Conservation (phyloP, 1,140 invertebrate genomes). For the Goniozus legneri region DNA sequence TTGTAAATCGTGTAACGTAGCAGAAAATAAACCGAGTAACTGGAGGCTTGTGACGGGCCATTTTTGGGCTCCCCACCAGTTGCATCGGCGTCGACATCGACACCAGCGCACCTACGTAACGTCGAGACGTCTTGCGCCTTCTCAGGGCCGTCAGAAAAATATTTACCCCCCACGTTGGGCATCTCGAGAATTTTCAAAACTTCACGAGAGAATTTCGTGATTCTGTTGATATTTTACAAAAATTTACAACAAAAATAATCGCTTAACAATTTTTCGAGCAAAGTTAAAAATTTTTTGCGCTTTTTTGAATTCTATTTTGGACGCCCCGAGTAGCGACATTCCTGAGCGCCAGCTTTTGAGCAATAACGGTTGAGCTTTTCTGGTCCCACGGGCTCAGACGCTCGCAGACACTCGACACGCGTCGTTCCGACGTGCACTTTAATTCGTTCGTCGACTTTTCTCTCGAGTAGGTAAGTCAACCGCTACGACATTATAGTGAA, state of each 20-base stretch:
- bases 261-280: too few species aligned
- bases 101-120: constrained; percentile 11
- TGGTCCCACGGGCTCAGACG: constrained; percentile 24
- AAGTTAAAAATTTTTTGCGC: too few species aligned
- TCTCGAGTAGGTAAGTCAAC: constrained; percentile 49
- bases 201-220: constrained; percentile 7
- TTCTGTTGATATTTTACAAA: too few species aligned
- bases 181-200: neutral
- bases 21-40: constrained; percentile 35
- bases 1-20: too few species aligned
- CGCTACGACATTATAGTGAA: neutral
- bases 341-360: too few species aligned
- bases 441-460: constrained; percentile 40
- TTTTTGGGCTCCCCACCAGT: constrained; percentile 54
- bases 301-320: too few species aligned
- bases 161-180: too few species aligned
- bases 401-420: constrained; percentile 46
- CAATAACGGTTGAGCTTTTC: too few species aligned
- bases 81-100: neutral
- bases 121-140: constrained; percentile 8
- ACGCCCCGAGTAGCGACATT: too few species aligned
- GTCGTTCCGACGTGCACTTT: constrained; percentile 37
- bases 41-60: constrained; percentile 44
- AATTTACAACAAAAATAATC: too few species aligned
- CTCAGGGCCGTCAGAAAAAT: constrained; percentile 5